phyloP scores from a whole-genome alignment of 2,797 vertebrate genomes.

The Balearica regulorum region DNA sequence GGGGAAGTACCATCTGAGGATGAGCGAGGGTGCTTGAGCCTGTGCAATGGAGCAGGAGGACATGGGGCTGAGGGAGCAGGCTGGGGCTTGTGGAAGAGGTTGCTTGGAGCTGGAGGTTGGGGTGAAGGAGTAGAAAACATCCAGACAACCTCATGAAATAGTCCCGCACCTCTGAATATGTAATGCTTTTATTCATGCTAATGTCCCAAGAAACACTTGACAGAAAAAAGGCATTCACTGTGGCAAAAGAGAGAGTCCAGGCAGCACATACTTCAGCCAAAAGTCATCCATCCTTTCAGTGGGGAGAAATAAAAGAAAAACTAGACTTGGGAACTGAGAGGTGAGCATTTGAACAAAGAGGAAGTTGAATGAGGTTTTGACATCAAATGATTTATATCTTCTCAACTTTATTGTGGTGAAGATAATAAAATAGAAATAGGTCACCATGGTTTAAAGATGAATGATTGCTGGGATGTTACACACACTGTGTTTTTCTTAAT shows the following conservation, averaged over 20 bases:
- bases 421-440: neutral
- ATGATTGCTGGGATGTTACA: neutral
- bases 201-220: neutral
- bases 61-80: neutral
- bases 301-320: neutral
- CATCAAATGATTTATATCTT: neutral
- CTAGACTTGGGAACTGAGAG: neutral
- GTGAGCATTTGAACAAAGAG: neutral
- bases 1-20: neutral
- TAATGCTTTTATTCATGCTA: neutral
- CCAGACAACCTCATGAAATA: neutral
- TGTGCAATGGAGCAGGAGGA: neutral
- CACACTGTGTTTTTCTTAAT: neutral
- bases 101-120: neutral
- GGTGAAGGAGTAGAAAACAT: neutral
- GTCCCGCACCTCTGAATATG: rapidly evolving
- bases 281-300: neutral
- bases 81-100: neutral
- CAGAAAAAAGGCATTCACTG: neutral
- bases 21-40: neutral
- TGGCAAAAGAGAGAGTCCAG: neutral
- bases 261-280: neutral
- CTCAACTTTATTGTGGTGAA: neutral
- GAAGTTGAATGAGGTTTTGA: neutral
- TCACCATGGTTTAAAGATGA: neutral